Evolutionary conservation across 92 coral and sea anemone species (phyloP).

Genomic region (Micromussa lordhowensis): DNA sequence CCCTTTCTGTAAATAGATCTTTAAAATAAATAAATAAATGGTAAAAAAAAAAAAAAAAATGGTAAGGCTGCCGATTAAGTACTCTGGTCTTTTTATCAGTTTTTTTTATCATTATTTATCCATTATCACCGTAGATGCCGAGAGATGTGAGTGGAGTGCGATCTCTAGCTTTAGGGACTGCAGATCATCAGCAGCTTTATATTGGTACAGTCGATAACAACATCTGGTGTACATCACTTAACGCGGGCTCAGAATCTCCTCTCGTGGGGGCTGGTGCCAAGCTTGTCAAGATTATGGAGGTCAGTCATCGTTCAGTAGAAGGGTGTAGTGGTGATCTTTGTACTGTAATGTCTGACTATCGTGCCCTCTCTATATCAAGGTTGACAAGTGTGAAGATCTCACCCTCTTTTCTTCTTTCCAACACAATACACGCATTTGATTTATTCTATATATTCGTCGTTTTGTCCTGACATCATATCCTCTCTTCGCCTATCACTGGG

Average conservation of each 20-base stretch:
- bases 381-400: neutral
- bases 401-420: no score
- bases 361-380: neutral
- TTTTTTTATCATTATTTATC: no score
- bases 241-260: constrained; percentile 64
- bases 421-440: no score
- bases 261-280: constrained; percentile 59
- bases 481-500: no score
- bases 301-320: neutral
- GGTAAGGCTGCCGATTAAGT: no score
- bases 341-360: neutral
- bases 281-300: constrained; percentile 65
- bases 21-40: no score
- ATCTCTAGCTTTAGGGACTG: constrained; percentile 63
- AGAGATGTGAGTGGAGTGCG: constrained; percentile 75
- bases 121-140: constrained; percentile 55
- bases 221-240: constrained; percentile 76
- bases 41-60: no score
- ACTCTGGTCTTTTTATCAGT: no score
- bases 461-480: no score
- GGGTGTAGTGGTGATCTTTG: neutral
- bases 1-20: no score
- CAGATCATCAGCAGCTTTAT: constrained; percentile 46
- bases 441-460: no score
- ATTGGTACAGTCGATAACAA: constrained; percentile 81